These are phyloP conservation scores for Plecturocebus donacophilus DNA, from an alignment of 2,113 vertebrate species.

Conservation along the genomic window DNA sequence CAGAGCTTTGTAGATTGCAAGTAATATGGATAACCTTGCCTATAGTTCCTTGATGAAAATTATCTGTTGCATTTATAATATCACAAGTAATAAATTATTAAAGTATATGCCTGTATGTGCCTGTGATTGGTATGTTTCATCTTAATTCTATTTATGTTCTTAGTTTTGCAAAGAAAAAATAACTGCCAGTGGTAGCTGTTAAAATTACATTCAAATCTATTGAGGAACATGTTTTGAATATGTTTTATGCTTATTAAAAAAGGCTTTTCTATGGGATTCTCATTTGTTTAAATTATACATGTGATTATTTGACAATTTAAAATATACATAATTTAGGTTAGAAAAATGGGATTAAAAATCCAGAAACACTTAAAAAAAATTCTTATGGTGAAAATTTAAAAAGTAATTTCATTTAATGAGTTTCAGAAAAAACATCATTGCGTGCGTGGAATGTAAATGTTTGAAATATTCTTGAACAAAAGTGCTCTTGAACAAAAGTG, in stretches of 20 bases:
- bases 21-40: neutral
- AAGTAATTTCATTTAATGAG: neutral
- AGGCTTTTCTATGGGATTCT: neutral
- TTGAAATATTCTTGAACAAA: neutral
- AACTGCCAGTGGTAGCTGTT: neutral
- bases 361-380: neutral
- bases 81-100: neutral
- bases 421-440: neutral
- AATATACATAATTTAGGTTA: neutral
- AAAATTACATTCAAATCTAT: neutral
- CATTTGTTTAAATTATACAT: neutral
- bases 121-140: neutral
- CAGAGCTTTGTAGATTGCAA: neutral
- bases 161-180: neutral
- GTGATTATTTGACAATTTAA: neutral
- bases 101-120: neutral
- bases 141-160: neutral
- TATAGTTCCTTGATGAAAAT: neutral
- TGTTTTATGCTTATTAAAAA: constrained; percentile 16
- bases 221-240: neutral
- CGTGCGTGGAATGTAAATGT: neutral
- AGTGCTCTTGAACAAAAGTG: neutral
- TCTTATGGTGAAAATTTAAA: neutral
- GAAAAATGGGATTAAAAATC: neutral
- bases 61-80: neutral